These are phyloP conservation scores for Eulemur rubriventer DNA, from an alignment of 2,797 vertebrate genomes.

Conservation along the genomic window DNA sequence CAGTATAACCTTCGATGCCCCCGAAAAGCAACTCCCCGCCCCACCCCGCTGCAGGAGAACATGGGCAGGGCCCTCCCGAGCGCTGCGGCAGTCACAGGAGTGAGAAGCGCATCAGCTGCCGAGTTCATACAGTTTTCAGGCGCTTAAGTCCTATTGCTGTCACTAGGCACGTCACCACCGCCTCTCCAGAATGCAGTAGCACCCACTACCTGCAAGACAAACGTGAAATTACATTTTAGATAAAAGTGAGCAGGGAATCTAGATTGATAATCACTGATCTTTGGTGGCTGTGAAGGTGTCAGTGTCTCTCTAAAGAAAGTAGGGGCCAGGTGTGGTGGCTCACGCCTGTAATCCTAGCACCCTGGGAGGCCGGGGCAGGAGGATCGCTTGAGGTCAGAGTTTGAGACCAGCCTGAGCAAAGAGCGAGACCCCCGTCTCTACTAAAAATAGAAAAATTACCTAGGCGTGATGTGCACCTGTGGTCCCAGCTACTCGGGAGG, in stretches of 20 bases:
- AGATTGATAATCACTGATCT: background rate
- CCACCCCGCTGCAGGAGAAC: background rate
- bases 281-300: background rate
- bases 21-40: background rate
- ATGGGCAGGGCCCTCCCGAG: fast-evolving
- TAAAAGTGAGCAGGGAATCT: background rate
- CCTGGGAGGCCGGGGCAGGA: too few species aligned
- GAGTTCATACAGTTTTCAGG: background rate
- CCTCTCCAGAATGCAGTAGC: background rate
- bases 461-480: too few species aligned
- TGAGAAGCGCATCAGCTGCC: background rate
- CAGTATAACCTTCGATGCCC: background rate
- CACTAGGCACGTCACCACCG: background rate
- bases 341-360: too few species aligned
- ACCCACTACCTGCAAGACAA: background rate
- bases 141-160: background rate
- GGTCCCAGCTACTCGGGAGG: too few species aligned
- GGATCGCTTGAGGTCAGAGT: too few species aligned
- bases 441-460: too few species aligned
- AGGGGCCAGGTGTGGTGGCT: background rate
- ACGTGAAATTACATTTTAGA: background rate
- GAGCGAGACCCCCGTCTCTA: too few species aligned
- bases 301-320: constrained; percentile 9
- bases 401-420: too few species aligned
- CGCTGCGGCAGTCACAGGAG: background rate